These are phyloP conservation scores for Drosophila mercatorum DNA, from an alignment of 2,888 invertebrate species.

Conservation along the genomic window DNA sequence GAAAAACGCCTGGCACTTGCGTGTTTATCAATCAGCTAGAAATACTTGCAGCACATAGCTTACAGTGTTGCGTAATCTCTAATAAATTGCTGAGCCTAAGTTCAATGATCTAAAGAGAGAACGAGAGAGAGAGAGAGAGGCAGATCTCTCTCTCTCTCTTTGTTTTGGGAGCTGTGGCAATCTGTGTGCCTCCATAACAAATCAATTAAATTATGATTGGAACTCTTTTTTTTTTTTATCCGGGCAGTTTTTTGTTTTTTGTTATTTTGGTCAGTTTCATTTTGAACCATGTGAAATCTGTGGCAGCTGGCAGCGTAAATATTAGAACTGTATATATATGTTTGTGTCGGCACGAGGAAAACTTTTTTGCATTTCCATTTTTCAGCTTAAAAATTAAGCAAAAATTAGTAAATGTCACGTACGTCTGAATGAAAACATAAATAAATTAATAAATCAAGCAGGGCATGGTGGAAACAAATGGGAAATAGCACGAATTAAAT, in stretches of 20 bases:
- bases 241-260: background rate
- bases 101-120: constrained; percentile 36
- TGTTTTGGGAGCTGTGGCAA: constrained; percentile 28
- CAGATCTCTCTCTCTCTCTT: background rate
- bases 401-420: constrained; percentile 73
- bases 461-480: constrained; percentile 24
- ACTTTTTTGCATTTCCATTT: constrained; percentile 13
- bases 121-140: background rate
- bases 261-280: constrained; percentile 22
- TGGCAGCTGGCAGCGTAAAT: constrained; percentile 11
- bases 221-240: constrained; percentile 1
- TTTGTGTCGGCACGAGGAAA: constrained; percentile 37
- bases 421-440: constrained; percentile 42
- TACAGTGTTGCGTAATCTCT: constrained; percentile 35
- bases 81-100: constrained; percentile 30
- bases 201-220: constrained; percentile 49
- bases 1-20: constrained; percentile 25
- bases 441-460: constrained; percentile 51
- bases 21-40: constrained; percentile 28
- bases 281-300: constrained; percentile 4
- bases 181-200: constrained; percentile 44
- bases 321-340: constrained; percentile 26
- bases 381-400: constrained; percentile 25
- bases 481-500: constrained; percentile 7
- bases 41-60: constrained; percentile 6